Conservation (phyloP, 2,113 vertebrate species). For the Ceyx cyanopectus region DNA sequence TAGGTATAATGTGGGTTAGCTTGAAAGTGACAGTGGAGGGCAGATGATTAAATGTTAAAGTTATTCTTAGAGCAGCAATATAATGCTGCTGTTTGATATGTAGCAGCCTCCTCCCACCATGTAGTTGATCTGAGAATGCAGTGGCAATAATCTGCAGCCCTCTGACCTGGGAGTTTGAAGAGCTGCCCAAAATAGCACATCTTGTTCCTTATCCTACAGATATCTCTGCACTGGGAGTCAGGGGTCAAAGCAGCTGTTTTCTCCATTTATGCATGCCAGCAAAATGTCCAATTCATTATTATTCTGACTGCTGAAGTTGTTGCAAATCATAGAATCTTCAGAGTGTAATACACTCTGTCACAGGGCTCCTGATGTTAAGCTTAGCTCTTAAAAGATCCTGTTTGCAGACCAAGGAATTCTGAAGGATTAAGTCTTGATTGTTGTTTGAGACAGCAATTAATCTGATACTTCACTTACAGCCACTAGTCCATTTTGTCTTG, state of each 20-base stretch:
- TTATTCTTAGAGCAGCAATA: constrained; percentile 37
- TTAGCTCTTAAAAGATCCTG: neutral
- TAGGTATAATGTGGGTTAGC: neutral
- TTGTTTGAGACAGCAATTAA: neutral
- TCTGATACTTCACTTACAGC: neutral
- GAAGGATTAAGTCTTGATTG: neutral
- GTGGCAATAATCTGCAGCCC: neutral
- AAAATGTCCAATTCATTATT: neutral
- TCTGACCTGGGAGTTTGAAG: constrained; percentile 19
- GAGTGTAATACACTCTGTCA: neutral
- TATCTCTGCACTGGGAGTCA: neutral
- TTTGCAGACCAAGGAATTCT: neutral
- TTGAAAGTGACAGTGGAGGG: neutral
- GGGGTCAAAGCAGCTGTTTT: constrained; percentile 49
- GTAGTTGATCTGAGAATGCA: neutral
- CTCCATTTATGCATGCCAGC: neutral
- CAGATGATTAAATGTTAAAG: constrained; percentile 5
- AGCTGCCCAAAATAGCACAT: constrained; percentile 35
- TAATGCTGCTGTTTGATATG: constrained; percentile 11
- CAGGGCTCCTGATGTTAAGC: neutral
- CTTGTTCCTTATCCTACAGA: neutral
- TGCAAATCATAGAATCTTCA: neutral
- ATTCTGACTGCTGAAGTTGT: constrained; percentile 23
- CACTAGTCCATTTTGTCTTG: neutral
- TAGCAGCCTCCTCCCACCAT: neutral